A percentile compares a stretch with the other conserved stretches of the same genome.
These are phyloP conservation scores for Lepisosteus oculatus DNA, from an alignment of 2,113 vertebrate genomes.

Conservation along the genomic window DNA sequence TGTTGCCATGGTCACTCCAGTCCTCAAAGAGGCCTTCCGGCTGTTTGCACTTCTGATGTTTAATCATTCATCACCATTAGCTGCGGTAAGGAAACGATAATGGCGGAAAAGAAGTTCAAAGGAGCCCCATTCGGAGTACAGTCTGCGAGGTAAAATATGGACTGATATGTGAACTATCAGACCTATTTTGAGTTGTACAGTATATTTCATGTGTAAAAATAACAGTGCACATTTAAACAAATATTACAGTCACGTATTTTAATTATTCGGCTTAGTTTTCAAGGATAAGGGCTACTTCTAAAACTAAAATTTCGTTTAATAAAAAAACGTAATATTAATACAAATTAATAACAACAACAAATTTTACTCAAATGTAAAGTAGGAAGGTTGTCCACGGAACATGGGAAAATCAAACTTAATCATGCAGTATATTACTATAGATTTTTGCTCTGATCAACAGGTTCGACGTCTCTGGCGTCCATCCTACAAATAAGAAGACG, in stretches of 20 bases:
- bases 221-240: neutral
- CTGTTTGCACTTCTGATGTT: too few species aligned
- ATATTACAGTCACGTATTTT: neutral
- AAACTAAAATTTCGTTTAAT: neutral
- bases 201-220: too few species aligned
- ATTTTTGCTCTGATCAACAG: conserved; percentile 28
- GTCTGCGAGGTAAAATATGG: conserved; percentile 45
- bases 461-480: conserved; percentile 53
- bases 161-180: too few species aligned
- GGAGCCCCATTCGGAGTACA: conserved; percentile 47
- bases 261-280: too few species aligned
- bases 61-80: too few species aligned
- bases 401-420: neutral
- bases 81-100: neutral
- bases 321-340: too few species aligned
- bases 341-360: too few species aligned
- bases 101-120: conserved; percentile 36
- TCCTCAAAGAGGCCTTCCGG: too few species aligned
- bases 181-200: too few species aligned
- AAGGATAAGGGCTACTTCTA: too few species aligned
- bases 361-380: neutral
- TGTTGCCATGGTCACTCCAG: too few species aligned
- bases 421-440: neutral
- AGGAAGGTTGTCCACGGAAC: too few species aligned
- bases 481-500: conserved; percentile 45